These are phyloP conservation scores for Gadus chalcogrammus DNA, from an alignment of 2,113 vertebrate species.

Conservation along the genomic window DNA sequence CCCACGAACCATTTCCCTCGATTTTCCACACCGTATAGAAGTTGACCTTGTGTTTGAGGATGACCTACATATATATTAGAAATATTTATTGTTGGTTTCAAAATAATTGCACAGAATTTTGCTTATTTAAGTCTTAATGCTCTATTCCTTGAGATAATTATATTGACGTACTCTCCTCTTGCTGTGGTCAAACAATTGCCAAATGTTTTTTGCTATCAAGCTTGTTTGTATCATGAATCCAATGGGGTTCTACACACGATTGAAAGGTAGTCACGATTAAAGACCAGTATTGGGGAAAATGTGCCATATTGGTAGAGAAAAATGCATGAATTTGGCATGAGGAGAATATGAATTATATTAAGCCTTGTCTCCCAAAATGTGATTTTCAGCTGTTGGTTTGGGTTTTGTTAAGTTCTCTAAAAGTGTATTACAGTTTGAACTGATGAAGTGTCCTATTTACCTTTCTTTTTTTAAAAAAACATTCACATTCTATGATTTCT, in stretches of 20 bases:
- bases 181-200: slow-evolving; percentile 41
- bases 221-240: slow-evolving; percentile 5
- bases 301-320: slow-evolving; percentile 29
- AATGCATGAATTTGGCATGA: slow-evolving; percentile 50
- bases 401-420: background rate
- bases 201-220: slow-evolving; percentile 15
- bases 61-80: background rate
- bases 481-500: no score
- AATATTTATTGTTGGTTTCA: slow-evolving; percentile 50
- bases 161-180: slow-evolving; percentile 1
- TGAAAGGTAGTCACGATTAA: slow-evolving; percentile 3
- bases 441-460: background rate
- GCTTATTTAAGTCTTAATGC: slow-evolving; percentile 34
- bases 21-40: background rate
- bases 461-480: background rate
- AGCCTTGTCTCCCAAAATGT: slow-evolving; percentile 38
- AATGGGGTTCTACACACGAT: slow-evolving; percentile 13
- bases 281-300: slow-evolving; percentile 17
- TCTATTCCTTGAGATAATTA: slow-evolving; percentile 9
- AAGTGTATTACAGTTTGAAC: background rate
- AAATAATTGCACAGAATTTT: slow-evolving; percentile 41
- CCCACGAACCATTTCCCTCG: background rate
- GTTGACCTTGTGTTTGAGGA: slow-evolving; percentile 24
- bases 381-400: slow-evolving; percentile 22
- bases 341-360: slow-evolving; percentile 31